Base-by-base conservation (phyloP, 2,888 invertebrate species). In the Imbricaverruca yamaguchii region DNA sequence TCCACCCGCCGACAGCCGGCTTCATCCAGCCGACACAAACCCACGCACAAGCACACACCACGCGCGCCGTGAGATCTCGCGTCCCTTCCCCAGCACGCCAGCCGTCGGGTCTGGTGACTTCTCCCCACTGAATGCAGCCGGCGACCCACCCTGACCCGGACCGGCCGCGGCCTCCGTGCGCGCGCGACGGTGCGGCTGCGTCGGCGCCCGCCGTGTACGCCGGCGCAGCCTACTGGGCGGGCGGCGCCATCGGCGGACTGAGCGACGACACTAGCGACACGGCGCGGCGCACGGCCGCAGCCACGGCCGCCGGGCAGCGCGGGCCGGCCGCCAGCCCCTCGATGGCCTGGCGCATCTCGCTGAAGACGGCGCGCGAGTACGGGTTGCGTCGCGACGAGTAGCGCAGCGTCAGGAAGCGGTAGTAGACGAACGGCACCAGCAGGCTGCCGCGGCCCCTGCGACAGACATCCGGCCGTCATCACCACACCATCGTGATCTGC, bases 311-410 rank as follows among this genome's bases (percentile, higher is more conserved):
- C 1, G 97, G 97, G 85, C 93, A 90, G 74, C 89, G 89, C 39
- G 93, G 92, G 83, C 91, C 91, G 82, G 87, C 88, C 0, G 94
- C 93, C 21, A 92, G 87, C 69, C 90, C 88, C 87, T 94, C 94
- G 13, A 93, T 89, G 0, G 91, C 89, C 84, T 92, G 89, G 84
- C 95, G 91, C 86, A 98, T 89, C 88, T 97, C 97, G 84, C 91
- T 91, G 90, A 97, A 98, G 88, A 96, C 93, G 87, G 93, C 96
- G 87, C 96, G 92, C 81, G 96, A 96, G 89, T 95, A 96, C 0
- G 98, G 97, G 90, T 99, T 99, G 85, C 99, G 92, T 82, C 96
- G 91, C 11, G 98, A 98, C 83, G 93, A 90, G 89, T 98, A 97
- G 83, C 99, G 92, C 87, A 96, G 91, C 83, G 93, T 91, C 85